A percentile compares a stretch with the other conserved stretches of the same genome.
phyloP scores from a whole-genome alignment of 1,140 invertebrate genomes.

The Brachionus rotundiformis region DNA sequence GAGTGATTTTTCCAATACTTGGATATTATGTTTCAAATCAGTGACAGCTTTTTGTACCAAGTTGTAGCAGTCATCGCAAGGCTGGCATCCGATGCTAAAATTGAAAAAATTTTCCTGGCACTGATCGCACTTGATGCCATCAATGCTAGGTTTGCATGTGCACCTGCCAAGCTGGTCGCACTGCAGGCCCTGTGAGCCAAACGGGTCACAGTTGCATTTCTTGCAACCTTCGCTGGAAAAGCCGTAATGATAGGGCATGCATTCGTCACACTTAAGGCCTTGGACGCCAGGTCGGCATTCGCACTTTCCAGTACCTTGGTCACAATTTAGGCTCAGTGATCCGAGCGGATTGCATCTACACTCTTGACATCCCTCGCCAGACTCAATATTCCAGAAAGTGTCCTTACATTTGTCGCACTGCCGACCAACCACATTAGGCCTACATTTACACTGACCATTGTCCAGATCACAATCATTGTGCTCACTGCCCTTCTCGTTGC shows the following conservation, averaged over 20 bases:
- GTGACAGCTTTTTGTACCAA: conserved; percentile 34
- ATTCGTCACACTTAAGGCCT: conserved; percentile 77
- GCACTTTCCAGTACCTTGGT: conserved; percentile 77
- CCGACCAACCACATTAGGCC: conserved; percentile 9
- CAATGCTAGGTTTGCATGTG: conserved; percentile 81
- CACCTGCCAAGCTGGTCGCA: conserved; percentile 80
- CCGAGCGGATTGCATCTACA: conserved; percentile 81
- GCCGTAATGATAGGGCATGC: conserved; percentile 78
- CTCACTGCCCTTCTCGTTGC: background rate
- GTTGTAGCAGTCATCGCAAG: conserved; percentile 51
- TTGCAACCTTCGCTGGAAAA: conserved; percentile 78
- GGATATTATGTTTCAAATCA: conserved; percentile 3
- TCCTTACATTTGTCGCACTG: conserved; percentile 51
- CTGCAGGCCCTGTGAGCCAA: conserved; percentile 76
- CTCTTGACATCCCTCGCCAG: conserved; percentile 59
- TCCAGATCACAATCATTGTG: conserved; percentile 28
- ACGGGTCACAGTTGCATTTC: conserved; percentile 80
- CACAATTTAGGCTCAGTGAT: conserved; percentile 72
- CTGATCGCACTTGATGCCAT: conserved; percentile 77
- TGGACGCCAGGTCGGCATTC: conserved; percentile 79
- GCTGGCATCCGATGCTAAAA: conserved; percentile 60
- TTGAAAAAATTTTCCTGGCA: conserved; percentile 72
- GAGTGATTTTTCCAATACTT: background rate
- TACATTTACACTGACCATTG: conserved; percentile 50
- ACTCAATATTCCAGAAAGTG: conserved; percentile 47